Evolutionary conservation across 2,113 vertebrate species (phyloP).

Genomic region (Osmerus mordax): DNA sequence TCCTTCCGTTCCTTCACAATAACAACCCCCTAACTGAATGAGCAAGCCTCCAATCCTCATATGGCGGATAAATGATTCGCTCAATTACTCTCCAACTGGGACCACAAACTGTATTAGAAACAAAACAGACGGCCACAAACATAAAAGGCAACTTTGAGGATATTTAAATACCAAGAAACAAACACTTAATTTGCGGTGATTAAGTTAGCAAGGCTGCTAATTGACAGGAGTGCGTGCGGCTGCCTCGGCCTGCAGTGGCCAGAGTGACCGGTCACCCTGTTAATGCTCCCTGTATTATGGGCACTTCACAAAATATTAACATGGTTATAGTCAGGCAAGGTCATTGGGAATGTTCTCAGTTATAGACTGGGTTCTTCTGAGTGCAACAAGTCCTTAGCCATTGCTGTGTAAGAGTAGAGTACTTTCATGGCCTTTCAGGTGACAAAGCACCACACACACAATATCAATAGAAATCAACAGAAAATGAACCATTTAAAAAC

Average conservation of each 20-base stretch:
- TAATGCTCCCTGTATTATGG: slow-evolving; percentile 44
- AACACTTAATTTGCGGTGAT: slow-evolving; percentile 74
- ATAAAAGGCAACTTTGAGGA: slow-evolving; percentile 76
- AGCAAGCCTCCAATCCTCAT: slow-evolving; percentile 61
- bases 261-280: slow-evolving; percentile 52
- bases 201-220: slow-evolving; percentile 61
- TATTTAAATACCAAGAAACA: slow-evolving; percentile 76
- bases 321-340: slow-evolving; percentile 37
- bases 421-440: slow-evolving; percentile 22
- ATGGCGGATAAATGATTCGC: slow-evolving; percentile 71
- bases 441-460: slow-evolving; percentile 15
- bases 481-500: too few species aligned
- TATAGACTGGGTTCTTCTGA: slow-evolving; percentile 11
- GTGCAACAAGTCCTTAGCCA: slow-evolving; percentile 26
- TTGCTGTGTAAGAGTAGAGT: slow-evolving; percentile 6
- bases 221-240: slow-evolving; percentile 64
- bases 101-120: slow-evolving; percentile 69
- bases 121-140: slow-evolving; percentile 69
- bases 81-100: slow-evolving; percentile 73
- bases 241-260: slow-evolving; percentile 52
- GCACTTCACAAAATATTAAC: slow-evolving; percentile 60
- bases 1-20: slow-evolving; percentile 78
- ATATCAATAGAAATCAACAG: not conserved
- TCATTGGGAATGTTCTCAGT: slow-evolving; percentile 45
- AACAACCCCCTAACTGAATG: slow-evolving; percentile 76